Conservation (phyloP, 2,113 vertebrate species). For the Colinus virginianus region DNA sequence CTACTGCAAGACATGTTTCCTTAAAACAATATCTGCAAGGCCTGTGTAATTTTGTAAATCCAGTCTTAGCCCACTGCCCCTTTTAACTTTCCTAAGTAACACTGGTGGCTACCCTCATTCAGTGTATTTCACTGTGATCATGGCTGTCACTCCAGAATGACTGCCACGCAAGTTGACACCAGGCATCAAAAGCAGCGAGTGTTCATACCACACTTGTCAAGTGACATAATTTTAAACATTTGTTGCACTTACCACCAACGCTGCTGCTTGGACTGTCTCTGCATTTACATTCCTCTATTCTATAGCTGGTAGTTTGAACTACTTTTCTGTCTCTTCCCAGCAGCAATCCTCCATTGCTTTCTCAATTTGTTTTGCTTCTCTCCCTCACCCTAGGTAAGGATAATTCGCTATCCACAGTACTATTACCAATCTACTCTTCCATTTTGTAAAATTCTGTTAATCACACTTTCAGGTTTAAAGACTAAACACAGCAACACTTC, state of each 20-base stretch:
- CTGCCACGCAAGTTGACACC: neutral
- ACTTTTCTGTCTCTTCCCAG: neutral
- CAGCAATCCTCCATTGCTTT: neutral
- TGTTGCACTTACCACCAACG: neutral
- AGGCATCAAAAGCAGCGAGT: neutral
- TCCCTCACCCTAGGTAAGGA: neutral
- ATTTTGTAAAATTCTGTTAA: neutral
- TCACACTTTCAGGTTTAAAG: neutral
- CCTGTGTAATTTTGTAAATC: neutral
- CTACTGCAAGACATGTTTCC: neutral
- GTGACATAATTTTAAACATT: neutral
- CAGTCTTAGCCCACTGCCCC: neutral
- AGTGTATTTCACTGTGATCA: neutral
- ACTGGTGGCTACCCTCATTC: accelerated
- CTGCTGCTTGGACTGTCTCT: neutral
- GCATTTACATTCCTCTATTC: neutral
- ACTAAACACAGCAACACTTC: neutral
- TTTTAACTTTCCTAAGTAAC: neutral
- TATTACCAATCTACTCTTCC: neutral
- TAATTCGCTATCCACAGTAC: neutral
- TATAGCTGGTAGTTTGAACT: neutral
- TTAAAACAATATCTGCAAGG: neutral
- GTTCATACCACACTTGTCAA: neutral
- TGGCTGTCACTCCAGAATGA: neutral
- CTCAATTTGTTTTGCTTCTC: neutral